Percentiles rank a stretch among this genome's conserved stretches.
phyloP scores from a whole-genome alignment of 35 echinoderm and acorn worm genomes.

The Ptychodera flava region DNA sequence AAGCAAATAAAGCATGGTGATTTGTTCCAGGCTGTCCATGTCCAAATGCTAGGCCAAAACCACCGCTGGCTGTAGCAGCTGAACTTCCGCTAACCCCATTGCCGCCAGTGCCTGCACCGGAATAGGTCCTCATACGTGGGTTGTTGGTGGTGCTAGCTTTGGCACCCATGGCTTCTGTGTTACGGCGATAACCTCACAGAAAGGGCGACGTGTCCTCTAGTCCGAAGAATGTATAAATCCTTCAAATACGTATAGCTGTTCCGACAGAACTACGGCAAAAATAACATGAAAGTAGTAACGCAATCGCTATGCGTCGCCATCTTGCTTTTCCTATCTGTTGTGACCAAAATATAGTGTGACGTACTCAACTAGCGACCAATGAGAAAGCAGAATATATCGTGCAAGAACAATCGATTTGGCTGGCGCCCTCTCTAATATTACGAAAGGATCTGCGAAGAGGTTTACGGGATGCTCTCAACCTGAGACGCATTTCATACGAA shows the following conservation, averaged over 20 bases:
- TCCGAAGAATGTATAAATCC: not conserved
- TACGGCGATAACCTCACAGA: not conserved
- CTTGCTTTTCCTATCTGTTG: not conserved
- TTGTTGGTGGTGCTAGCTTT: not conserved
- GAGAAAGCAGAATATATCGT: not conserved
- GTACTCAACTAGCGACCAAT: not conserved
- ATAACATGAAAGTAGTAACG: not conserved
- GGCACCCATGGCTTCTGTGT: not conserved
- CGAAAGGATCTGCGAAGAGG: too few species aligned
- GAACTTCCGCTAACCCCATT: not conserved
- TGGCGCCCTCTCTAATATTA: too few species aligned
- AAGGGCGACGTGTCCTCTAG: not conserved
- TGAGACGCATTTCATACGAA: too few species aligned
- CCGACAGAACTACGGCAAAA: not conserved
- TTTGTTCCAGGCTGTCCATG: not conserved
- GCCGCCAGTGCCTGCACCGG: not conserved
- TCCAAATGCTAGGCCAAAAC: not conserved
- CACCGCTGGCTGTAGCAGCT: not conserved
- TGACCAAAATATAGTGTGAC: not conserved
- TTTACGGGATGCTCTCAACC: too few species aligned
- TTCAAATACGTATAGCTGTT: not conserved
- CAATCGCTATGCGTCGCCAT: not conserved
- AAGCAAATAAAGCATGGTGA: not conserved
- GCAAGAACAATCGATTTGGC: too few species aligned
- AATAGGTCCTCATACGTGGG: not conserved